Base-by-base conservation (phyloP, 2,888 invertebrate genomes). In the Hermaeophaga mercurialis region DNA sequence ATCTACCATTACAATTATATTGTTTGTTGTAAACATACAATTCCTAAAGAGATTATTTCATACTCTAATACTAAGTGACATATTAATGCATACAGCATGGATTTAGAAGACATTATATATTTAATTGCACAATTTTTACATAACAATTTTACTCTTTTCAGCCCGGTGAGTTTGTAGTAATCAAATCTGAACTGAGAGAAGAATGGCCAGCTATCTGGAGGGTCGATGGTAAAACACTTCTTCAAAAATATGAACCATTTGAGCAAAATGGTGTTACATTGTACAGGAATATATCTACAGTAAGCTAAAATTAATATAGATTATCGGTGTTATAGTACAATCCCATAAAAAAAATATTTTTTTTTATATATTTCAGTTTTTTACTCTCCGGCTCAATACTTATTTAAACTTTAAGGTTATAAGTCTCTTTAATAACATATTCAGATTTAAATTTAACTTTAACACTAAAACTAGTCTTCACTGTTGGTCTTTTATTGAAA, bases 141-240 rank as follows among this genome's bases (percentile, higher is more conserved):
- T 33, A 19, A 39, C 5, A 4, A 4, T n/a, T 7, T 22, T 22
- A 1, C 7, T 41, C 2, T 71, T 84, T 82, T 49, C 79, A 94
- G 94, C 85, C 89, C 61, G 94, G 94, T 36, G 91, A 92, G 73
- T 96, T 94, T 80, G 88, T 95, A 62, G 90, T 92, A 31, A 84
- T 93, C 71, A 91, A 91, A 79, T 83, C 86, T 46, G 94, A 95
- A 78, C 77, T 91, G 64, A 83, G 83, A 56, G 85, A 89, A 74
- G 89, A 92, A 75, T 90, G 88, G 84, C 94, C 94, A 5, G 85
- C 90, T 4, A 87, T 96, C 69, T 96, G 95, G 95, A 86, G 92
- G 76, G 90, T 95, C 34, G 94, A 95, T 75, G 91, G 90, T 1
- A 90, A 90, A 77, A 87, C 88, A 14, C 80, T 91, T 62, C 77